phyloP scores from a whole-genome alignment of 2,797 vertebrate species.

The Acropternis orthonyx region DNA sequence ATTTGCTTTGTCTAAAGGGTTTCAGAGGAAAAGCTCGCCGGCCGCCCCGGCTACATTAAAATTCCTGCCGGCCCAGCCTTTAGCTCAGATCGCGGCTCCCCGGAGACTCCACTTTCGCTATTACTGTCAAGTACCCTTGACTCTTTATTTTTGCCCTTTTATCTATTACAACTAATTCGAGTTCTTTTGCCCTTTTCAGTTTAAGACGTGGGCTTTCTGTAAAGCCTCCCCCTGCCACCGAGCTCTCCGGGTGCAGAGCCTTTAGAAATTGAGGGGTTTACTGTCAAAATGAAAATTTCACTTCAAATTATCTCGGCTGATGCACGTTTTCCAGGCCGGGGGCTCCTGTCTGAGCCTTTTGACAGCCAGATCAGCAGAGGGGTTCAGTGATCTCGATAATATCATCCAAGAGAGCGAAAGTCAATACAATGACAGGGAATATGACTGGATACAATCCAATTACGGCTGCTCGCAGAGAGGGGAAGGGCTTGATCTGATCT shows the following conservation, averaged over 20 bases:
- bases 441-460: slow-evolving; percentile 95
- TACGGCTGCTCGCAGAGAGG: slow-evolving; percentile 83
- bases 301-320: slow-evolving; percentile 91
- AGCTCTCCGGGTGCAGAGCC: slow-evolving; percentile 81
- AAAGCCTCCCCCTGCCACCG: slow-evolving; percentile 81
- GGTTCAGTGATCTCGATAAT: slow-evolving; percentile 93
- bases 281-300: slow-evolving; percentile 94
- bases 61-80: slow-evolving; percentile 86
- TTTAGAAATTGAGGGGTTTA: slow-evolving; percentile 91
- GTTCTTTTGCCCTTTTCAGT: slow-evolving; percentile 99
- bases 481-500: slow-evolving; percentile 68
- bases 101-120: slow-evolving; percentile 90
- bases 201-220: slow-evolving; percentile 88
- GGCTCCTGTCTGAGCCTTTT: slow-evolving; percentile 89
- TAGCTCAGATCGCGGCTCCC: slow-evolving; percentile 82
- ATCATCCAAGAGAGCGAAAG: slow-evolving; percentile 91
- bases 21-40: slow-evolving; percentile 68
- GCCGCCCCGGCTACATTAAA: slow-evolving; percentile 86
- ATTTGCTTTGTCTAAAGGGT: slow-evolving; percentile 80
- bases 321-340: slow-evolving; percentile 86
- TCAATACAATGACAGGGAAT: slow-evolving; percentile 93
- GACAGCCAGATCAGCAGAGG: slow-evolving; percentile 89
- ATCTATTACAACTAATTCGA: slow-evolving; percentile 99
- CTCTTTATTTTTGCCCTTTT: slow-evolving; percentile 99
- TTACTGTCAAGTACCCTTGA: slow-evolving; percentile 99